Conservation (phyloP, 2,113 vertebrate genomes). For the Tringa solitaria region DNA sequence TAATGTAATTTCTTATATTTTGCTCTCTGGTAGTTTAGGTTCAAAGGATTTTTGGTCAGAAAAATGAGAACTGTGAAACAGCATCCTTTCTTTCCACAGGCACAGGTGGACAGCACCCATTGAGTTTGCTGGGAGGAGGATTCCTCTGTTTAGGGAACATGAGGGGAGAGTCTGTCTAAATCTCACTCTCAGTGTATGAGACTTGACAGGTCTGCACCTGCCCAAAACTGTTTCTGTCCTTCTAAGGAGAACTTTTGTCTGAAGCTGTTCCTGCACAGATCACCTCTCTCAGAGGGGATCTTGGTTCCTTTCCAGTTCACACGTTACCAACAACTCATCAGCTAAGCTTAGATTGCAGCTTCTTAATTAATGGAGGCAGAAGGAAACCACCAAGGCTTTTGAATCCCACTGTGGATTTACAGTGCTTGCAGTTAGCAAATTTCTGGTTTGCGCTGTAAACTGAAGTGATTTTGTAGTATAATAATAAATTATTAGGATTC, state of each 20-base stretch:
- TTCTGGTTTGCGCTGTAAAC: not conserved
- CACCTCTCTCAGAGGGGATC: not conserved
- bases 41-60: not conserved
- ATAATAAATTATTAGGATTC: not conserved
- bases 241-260: not conserved
- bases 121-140: not conserved
- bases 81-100: not conserved
- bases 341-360: not conserved
- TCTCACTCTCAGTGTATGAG: not conserved
- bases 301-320: not conserved
- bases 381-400: not conserved
- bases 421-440: not conserved
- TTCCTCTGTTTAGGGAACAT: not conserved
- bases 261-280: not conserved
- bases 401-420: not conserved
- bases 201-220: not conserved
- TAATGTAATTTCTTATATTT: not conserved
- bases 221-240: not conserved
- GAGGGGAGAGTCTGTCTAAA: not conserved
- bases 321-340: not conserved
- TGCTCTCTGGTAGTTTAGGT: not conserved
- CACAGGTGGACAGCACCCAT: not conserved
- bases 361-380: not conserved
- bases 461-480: not conserved
- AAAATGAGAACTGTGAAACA: not conserved